These are phyloP conservation scores for Pelecanus crispus DNA, from an alignment of 2,113 vertebrate species.

Conservation along the genomic window DNA sequence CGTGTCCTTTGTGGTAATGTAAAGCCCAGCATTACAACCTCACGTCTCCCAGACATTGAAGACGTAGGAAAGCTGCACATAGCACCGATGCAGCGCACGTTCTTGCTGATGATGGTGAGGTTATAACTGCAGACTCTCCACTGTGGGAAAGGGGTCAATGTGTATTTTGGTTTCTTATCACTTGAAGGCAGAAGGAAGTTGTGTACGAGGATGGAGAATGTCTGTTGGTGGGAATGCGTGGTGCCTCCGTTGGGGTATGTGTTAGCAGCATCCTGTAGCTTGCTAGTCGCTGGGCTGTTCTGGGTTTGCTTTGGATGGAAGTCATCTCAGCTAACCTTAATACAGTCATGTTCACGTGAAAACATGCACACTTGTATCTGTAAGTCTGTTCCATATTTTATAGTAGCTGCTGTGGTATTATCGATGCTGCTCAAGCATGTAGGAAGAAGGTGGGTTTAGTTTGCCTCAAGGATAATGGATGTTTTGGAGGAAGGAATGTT, in stretches of 20 bases:
- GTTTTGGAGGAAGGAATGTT: not conserved
- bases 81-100: rapidly evolving
- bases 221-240: slow-evolving; percentile 4
- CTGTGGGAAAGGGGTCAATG: slow-evolving; percentile 3
- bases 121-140: not conserved
- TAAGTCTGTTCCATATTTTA: not conserved
- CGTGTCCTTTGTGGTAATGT: not conserved
- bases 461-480: not conserved
- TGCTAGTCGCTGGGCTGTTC: not conserved
- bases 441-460: not conserved
- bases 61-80: not conserved
- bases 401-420: not conserved
- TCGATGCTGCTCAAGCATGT: not conserved
- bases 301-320: not conserved
- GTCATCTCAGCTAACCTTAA: not conserved
- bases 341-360: not conserved
- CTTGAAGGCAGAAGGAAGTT: slow-evolving; percentile 52
- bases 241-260: not conserved
- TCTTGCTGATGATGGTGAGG: not conserved
- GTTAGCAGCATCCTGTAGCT: not conserved
- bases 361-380: not conserved
- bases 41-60: not conserved
- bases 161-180: slow-evolving; percentile 49
- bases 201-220: not conserved
- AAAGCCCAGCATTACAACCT: not conserved